Conservation (phyloP, 2,113 vertebrate species). For the Chauna torquata region DNA sequence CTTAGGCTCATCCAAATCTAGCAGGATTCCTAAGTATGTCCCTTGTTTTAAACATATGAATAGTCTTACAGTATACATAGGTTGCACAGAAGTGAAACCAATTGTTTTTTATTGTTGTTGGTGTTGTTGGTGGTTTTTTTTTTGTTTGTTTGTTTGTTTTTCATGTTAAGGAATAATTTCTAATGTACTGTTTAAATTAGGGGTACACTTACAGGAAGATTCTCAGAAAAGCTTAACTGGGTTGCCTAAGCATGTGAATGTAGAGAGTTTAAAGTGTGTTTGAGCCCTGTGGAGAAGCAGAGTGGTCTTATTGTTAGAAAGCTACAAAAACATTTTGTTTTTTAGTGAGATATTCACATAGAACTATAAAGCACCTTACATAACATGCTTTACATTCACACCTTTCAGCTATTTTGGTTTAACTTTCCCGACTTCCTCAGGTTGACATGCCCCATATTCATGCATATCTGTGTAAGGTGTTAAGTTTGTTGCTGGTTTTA, state of each 20-base stretch:
- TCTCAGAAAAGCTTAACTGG: neutral
- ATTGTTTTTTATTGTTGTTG: neutral
- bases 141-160: neutral
- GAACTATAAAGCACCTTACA: neutral
- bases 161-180: neutral
- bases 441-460: neutral
- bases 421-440: conserved; percentile 26
- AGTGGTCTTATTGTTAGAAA: neutral
- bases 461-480: neutral
- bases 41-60: neutral
- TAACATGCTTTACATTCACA: conserved; percentile 17
- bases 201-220: neutral
- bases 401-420: conserved; percentile 48
- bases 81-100: neutral
- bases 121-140: accelerated
- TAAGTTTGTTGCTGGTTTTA: conserved; percentile 1
- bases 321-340: neutral
- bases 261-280: neutral
- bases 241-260: neutral
- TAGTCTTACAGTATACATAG: neutral
- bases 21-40: neutral
- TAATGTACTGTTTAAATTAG: neutral
- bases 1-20: neutral
- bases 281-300: neutral
- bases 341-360: neutral